Base-by-base conservation (phyloP, 2,888 invertebrate genomes). In the Schizotus pectinicornis region DNA sequence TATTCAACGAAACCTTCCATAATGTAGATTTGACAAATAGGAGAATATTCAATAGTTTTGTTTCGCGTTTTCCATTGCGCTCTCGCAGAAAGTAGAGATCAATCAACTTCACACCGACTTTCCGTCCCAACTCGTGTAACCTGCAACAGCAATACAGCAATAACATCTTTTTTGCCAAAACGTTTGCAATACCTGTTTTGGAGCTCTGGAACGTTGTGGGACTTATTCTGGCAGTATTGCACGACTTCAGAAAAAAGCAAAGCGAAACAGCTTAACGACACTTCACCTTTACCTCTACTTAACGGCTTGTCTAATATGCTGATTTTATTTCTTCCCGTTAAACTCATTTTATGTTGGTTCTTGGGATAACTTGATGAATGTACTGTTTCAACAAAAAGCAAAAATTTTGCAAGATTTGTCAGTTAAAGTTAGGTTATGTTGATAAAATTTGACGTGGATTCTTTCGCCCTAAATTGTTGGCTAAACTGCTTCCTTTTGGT, bases 171-270 rank as follows among this genome's bases (percentile, higher is more conserved):
- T 30, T 37, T n/a, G n/a, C n/a, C n/a, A 57, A 51, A 41, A 9
- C 22, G 22, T 6, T 13, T 53, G 9, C 14, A 30, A 46, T 63
- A 96, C 97, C 92, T 95, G 69, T 86, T 92, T 78, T 98, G 97
- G 38, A 98, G 82, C 78, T 98, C 97, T n/a, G 93, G 91, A 32
- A 98, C 92, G 7, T 95, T 95, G 75, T 92, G 92, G 6, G 95
- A 95, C 70, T 94, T 89, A 82, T 93, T 96, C 83, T 99, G 98
- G 74, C 95, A 95, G 81, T 99, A 99, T 78, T 98, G 96, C 1
- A 99, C 96, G 62, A 98, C 90, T 85, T 99, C 99, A 12, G 98
- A 97, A 80, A 99, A 99, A 54, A 99, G 83, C 43, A 99, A 83
- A 0, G 98, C 96, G 81, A 94, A 98, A 70, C 95, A 90, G 68